Evolutionary conservation across 2,113 vertebrate species (phyloP), one percentile per base, ranked within the genome.

Genomic region (Cacatua alba): DNA sequence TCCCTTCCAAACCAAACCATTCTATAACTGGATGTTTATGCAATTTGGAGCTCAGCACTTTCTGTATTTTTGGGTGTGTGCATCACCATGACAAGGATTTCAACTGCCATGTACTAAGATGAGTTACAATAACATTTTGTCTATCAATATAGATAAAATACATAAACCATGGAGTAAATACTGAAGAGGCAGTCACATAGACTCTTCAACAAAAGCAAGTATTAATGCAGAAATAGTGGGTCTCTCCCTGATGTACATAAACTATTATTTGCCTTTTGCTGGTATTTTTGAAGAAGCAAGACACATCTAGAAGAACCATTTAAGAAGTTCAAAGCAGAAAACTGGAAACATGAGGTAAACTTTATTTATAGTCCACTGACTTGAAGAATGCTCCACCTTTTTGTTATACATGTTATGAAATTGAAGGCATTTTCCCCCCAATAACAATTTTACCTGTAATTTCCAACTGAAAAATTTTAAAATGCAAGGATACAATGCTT

Each of bases 271-370:
- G 43, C 29, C 31, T 82, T 79, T 71, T 82, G 39, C 21, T 41
- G n/a, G 0, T 71, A 94, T 69, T 68, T 95, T 92, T 51, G 81
- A 96, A 94, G 72, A 79, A 91, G 78, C 92, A 97, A 96, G 39
- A 95, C 72, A 48, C 33, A 89, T 41, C 79, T 91, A 35, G 67
- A 92, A 94, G 77, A 92, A 80, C 86, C 51, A 78, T 70, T 96
- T 81, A 94, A n/a, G 23, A 96, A 52, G 25, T 79, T 92, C 43
- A 90, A 70, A 85, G 89, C 49, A 13, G 85, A 62, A 62, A 90
- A 70, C 16, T 55, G 84, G 67, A 96, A 96, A 75, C 52, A 63
- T 24, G 60, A 94, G 67, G 69, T 97, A 86, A 94, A 59, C 28
- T 72, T 92, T 57, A 68, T 35, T 86, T 76, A 10, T 39, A 49